Evolutionary conservation across 2,888 invertebrate genomes (phyloP), one percentile per base, ranked within the genome.

Genomic region (Trichopoda pennipes): DNA sequence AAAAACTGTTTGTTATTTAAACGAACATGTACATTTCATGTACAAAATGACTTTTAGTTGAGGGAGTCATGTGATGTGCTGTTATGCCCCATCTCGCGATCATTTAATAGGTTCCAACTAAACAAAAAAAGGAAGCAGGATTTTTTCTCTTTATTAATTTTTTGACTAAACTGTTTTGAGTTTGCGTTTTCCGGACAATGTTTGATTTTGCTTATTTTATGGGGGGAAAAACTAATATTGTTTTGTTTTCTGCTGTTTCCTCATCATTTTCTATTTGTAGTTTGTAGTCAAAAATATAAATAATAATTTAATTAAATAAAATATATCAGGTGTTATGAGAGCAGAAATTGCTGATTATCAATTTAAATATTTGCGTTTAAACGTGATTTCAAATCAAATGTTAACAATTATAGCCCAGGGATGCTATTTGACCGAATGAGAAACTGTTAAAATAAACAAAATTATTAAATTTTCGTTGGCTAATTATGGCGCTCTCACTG

Each of bases 1-100:
- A 74, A 80, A 78, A 79, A 79, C 51, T 74, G 51, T 72, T 76
- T 56, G 35, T 51, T 66, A 44, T 51, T 35, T 63, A 74, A 60
- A 61, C 21, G 51, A 17, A 60, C 63, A 70, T 19, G 56, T 23
- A 49, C 28, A 51, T 47, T 44, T 8, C 10, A 19, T 58, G 16
- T 61, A 35, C 16, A 10, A 55, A 23, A 47, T 44, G 60, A 32
- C 44, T 51, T 14, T 55, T 60, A 49, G 44, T 21, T 56, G 58
- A 42, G 69, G 58, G 69, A 42, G 74, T 81, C 53, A 68, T 63
- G 23, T 49, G 12, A 19, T 53, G 28, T 61, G 10, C 9, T 69
- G 44, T n/a, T n/a, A n/a, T n/a, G n/a, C n/a, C 58, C 61, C 68
- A 61, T 14, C 42, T 12, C 6, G 42, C 14, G 42, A 14, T 14